A percentile compares a stretch with the other conserved stretches of the same genome.
Conservation (phyloP, 2,888 invertebrate species). For the Scaptomyza parva region DNA sequence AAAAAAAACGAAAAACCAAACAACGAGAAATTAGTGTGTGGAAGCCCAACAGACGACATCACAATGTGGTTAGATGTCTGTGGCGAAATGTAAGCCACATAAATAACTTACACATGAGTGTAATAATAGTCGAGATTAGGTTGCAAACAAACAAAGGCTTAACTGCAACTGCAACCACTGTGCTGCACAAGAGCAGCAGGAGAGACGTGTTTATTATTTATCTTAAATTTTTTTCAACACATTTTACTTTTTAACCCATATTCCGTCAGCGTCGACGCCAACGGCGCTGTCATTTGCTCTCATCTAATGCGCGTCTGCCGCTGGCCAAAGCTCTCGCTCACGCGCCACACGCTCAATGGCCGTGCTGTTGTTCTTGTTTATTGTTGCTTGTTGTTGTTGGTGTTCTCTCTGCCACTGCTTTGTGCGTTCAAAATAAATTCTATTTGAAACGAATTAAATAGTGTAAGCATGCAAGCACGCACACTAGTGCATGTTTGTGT, state of each 20-base stretch:
- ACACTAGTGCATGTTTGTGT: conserved; percentile 13
- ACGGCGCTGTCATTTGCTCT: conserved; percentile 52
- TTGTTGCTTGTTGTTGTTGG: conserved; percentile 13
- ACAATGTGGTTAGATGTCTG: conserved; percentile 32
- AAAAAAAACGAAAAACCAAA: not conserved
- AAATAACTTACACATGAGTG: conserved; percentile 20
- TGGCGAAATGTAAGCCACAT: conserved; percentile 56
- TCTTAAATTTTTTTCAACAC: conserved; percentile 13
- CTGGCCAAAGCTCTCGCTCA: conserved; percentile 75
- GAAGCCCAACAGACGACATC: conserved; percentile 29
- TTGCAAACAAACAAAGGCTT: conserved; percentile 55
- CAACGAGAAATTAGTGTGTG: not conserved
- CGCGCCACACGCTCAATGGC: conserved; percentile 56
- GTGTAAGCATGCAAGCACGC: conserved; percentile 63
- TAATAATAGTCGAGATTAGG: conserved; percentile 58
- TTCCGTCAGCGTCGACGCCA: conserved; percentile 48
- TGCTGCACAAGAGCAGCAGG: conserved; percentile 50
- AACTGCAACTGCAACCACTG: conserved; percentile 61
- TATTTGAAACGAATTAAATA: conserved; percentile 72
- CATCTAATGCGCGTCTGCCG: conserved; percentile 65
- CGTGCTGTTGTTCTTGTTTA: conserved; percentile 17
- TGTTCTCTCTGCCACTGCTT: conserved; percentile 44
- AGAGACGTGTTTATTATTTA: conserved; percentile 8
- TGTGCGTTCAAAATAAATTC: conserved; percentile 65
- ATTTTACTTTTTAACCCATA: conserved; percentile 69